Conservation (phyloP, 2,888 invertebrate genomes). For the Trachelus tabidus region DNA sequence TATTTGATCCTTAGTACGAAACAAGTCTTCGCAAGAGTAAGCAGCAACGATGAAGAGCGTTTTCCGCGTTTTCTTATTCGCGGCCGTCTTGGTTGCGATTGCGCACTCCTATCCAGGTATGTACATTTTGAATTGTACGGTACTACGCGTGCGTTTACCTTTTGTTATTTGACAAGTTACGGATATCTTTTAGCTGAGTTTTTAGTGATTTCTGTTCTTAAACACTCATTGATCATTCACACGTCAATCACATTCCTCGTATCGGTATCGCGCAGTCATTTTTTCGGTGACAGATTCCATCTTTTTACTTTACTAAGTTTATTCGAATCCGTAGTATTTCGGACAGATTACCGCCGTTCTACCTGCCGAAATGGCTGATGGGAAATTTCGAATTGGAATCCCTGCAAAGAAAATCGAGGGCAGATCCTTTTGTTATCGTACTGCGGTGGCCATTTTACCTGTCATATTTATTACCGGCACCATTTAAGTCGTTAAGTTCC, state of each 20-base stretch:
- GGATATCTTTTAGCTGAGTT: not conserved
- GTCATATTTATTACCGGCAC: not conserved
- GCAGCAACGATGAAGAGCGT: conserved; percentile 34
- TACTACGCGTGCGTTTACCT: not conserved
- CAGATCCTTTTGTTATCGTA: not conserved
- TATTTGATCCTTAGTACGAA: conserved; percentile 28
- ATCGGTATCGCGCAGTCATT: not conserved
- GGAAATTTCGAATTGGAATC: not conserved
- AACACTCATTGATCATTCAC: not conserved
- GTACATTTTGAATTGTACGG: conserved; percentile 23
- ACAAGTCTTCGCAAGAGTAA: conserved; percentile 33
- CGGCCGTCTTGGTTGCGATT: conserved; percentile 46
- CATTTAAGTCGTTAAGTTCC: not conserved
- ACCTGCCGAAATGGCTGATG: not conserved
- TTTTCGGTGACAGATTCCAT: not conserved
- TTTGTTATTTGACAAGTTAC: not conserved
- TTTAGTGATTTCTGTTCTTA: not conserved
- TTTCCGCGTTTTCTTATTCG: conserved; percentile 38
- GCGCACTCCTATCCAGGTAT: conserved; percentile 54
- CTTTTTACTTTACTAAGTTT: not conserved
- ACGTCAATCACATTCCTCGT: not conserved
- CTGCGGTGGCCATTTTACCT: not conserved
- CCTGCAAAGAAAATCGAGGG: not conserved
- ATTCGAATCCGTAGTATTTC: not conserved
- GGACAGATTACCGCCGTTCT: not conserved